Evolutionary conservation across 2,888 invertebrate genomes (phyloP), one percentile per base, ranked within the genome.

Genomic region (Drosophila limbata): DNA sequence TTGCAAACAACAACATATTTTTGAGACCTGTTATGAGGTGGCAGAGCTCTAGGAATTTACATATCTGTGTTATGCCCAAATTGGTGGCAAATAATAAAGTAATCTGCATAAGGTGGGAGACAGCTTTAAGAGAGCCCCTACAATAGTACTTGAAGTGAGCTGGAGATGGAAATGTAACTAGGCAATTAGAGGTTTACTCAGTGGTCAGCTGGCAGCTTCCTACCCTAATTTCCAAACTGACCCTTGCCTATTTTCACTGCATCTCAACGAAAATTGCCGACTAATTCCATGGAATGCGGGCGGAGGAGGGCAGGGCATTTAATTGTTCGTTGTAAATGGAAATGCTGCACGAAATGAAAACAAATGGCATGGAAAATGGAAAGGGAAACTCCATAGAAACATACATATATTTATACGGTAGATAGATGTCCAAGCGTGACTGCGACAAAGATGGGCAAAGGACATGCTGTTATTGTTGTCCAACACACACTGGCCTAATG

Each of bases 251-350:
- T 60, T 52, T 45, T 42, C 50, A 19, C 17, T 35, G 11, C n/a
- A 35, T 40, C 42, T 44, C 53, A 40, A 17, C 40, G 13, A 50
- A 50, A 50, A 71, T 69, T 80, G 69, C 60, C 73, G 62, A 78
- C 70, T 84, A 81, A 88, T 87, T 89, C 79, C 25, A 59, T 76
- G 85, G 88, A 84, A 89, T 84, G 89, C 89, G 88, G 82, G 85
- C 64, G 67, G 51, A 44, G 67, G 51, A 44, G 52, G 57, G 25
- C 19, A 33, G 33, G 33, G 33, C 51, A 35, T 61, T 33, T 78
- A 77, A 77, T 77, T 73, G 73, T 77, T 40, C 37, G 45, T 61
- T 19, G 42, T 40, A 44, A 59, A 77, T 51, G 35, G 28, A 69
- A 69, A 70, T 48, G 60, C 77, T 57, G 60, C 73, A 59, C 53